These are phyloP conservation scores for Pseudochirops corinnae DNA, from an alignment of 2,797 vertebrate genomes.

Conservation along the genomic window DNA sequence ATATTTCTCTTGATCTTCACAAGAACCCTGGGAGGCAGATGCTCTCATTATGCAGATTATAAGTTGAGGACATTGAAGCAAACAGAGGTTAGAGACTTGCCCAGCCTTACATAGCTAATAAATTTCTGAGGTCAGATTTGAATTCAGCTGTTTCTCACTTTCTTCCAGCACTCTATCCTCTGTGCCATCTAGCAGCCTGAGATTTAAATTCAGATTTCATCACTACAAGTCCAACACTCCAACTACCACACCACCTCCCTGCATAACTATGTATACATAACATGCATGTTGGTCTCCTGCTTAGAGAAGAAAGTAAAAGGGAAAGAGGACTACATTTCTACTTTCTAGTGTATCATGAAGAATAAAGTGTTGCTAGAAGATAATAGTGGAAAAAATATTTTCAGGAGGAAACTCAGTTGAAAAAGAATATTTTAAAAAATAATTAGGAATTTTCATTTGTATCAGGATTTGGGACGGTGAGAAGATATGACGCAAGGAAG, in stretches of 20 bases:
- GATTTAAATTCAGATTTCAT: neutral
- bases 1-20: neutral
- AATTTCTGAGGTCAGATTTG: neutral
- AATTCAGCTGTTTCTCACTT: neutral
- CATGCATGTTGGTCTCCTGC: neutral
- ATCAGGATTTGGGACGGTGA: neutral
- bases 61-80: neutral
- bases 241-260: neutral
- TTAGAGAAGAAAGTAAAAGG: neutral
- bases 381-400: neutral
- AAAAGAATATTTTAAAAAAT: neutral
- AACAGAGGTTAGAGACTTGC: neutral
- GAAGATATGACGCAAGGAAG: neutral
- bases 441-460: neutral
- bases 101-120: neutral
- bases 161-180: neutral
- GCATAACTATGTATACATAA: neutral
- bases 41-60: neutral
- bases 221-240: neutral
- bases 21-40: neutral
- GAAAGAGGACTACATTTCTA: neutral
- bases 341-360: neutral
- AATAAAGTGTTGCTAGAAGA: neutral
- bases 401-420: neutral
- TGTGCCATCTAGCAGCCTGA: neutral